Evolutionary conservation across 2,888 invertebrate species (phyloP).

Genomic region (Sceliomorpha sp.): DNA sequence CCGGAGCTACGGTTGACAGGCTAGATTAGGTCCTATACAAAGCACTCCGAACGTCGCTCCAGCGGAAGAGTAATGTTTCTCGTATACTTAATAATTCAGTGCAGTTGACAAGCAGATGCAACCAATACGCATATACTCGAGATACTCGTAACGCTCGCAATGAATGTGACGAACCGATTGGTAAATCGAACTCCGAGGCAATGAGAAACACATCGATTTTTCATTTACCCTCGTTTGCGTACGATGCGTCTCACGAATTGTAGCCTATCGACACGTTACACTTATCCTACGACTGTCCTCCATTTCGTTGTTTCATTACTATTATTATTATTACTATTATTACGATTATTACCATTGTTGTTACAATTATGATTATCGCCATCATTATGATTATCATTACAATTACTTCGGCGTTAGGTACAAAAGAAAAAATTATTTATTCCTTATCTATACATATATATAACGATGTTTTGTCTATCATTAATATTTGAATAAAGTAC

Average conservation of each 20-base stretch:
- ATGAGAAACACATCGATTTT: slow-evolving; percentile 35
- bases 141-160: slow-evolving; percentile 41
- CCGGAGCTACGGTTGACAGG: slow-evolving; percentile 50
- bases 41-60: slow-evolving; percentile 51
- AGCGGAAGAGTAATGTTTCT: slow-evolving; percentile 55
- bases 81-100: slow-evolving; percentile 53
- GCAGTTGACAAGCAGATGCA: slow-evolving; percentile 51
- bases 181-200: slow-evolving; percentile 41
- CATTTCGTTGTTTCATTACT: slow-evolving; percentile 2
- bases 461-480: slow-evolving; percentile 71
- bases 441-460: slow-evolving; percentile 66
- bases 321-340: neutral
- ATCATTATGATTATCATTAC: slow-evolving; percentile 33
- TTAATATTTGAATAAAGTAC: slow-evolving; percentile 71
- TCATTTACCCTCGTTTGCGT: slow-evolving; percentile 31
- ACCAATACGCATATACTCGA: slow-evolving; percentile 40
- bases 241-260: slow-evolving; percentile 25
- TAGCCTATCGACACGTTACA: slow-evolving; percentile 32
- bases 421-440: slow-evolving; percentile 65
- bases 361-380: slow-evolving; percentile 23
- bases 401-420: slow-evolving; percentile 51
- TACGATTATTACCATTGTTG: slow-evolving; percentile 20
- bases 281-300: slow-evolving; percentile 23
- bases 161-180: slow-evolving; percentile 42
- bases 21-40: slow-evolving; percentile 48